Evolutionary conservation across 2,888 invertebrate species (phyloP), one percentile per base, ranked within the genome.

Genomic region (Automeris io): DNA sequence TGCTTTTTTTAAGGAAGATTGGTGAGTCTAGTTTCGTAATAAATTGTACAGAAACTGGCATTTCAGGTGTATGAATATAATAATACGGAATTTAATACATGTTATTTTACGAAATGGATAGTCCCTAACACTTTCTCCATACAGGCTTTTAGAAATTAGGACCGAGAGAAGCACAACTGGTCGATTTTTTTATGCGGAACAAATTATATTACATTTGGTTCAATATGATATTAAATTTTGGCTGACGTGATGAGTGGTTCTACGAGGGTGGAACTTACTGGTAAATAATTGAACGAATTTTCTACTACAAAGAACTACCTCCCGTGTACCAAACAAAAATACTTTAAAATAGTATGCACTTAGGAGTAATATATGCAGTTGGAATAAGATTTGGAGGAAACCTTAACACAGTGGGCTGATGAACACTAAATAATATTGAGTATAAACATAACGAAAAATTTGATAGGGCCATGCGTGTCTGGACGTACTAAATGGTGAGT

Each of bases 401-500:
- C n/a, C n/a, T 25, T 7, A 11, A 11, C 19, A n/a, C 7, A 23
- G 25, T 39, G 34, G 33, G 34, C 33, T 34, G 21, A 29, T 39
- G 32, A 18, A 33, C 18, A 33, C 22, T 13, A 3, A 12, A 21
- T 33, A 18, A 24, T 33, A 13, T 8, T 13, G 16, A 11, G 5
- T 18, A 38, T 16, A 33, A 7, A 33, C 24, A 18, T 39, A n/a
- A 35, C 19, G 6, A 25, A 25, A n/a, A 24, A 40, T 13, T 25
- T 13, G 12, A 26, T 40, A 40, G 40, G 40, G 40, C 25, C 36
- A 22, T 7, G 21, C 36, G 36, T 37, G 7, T 18, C 25, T 18
- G 40, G 40, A 36, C 33, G 31, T 33, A 35, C 26, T 32, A 32
- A 42, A 25, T 16, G 45, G 36, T 41, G 36, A 42, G 39, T 40